Evolutionary conservation across 2,113 vertebrate genomes (phyloP), one percentile per base, ranked within the genome.

Genomic region (Psophia crepitans): DNA sequence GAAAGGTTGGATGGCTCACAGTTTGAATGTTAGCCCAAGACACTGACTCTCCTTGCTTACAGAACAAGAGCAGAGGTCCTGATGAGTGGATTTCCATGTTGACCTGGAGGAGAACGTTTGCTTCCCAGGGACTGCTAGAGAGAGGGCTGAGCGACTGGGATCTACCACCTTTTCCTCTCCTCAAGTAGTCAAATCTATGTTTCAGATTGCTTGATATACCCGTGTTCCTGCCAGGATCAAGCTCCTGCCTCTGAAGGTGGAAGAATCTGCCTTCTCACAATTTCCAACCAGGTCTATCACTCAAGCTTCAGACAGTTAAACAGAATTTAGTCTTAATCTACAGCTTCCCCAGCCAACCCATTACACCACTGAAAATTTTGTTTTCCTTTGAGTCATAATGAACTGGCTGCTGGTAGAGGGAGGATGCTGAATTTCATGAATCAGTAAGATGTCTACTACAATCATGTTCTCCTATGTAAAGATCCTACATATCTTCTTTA

Each of bases 371-470:
- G 30, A 84, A 58, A 44, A 56, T 80, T 81, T 74, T 77, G 22
- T 80, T 93, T 93, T 66, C 30, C 30, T 90, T 80, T 89, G 46
- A 90, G 35, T 69, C 79, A 64, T 58, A 92, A 81, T 43, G 71
- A 89, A 51, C 64, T 48, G 51, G 43, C 51, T 90, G 37, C n/a
- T 86, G 27, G 43, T 37, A 66, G 71, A 88, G 71, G 51, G 68
- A 85, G 51, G 53, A 37, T 58, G 26, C 61, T 70, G 89, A 53
- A 91, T 92, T 96, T 92, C n/a, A 54, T 58, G 70, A 95, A 92
- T 70, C 61, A 71, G 48, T 84, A 64, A 87, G 82, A 41, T 85
- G 83, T 9, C 84, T 54, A 61, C 27, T 30, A 87, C n/a, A 88
- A 56, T n/a, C 76, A 51, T 2, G 1, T n/a, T 80, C 60, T 87